Conservation (phyloP, 2,113 vertebrate species). For the Etheostoma cragini region DNA sequence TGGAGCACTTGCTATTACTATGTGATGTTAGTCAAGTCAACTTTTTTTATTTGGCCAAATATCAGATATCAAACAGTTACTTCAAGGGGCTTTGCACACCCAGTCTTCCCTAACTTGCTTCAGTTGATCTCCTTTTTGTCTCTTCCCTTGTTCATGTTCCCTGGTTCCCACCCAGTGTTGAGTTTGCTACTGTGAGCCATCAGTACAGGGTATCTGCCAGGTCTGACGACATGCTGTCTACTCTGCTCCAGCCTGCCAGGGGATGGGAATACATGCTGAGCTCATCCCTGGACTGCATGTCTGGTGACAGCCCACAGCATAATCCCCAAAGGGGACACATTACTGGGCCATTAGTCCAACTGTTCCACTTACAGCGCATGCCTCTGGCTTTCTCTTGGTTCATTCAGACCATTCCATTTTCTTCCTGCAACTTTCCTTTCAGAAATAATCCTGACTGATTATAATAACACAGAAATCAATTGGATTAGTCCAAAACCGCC, state of each 20-base stretch:
- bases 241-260: constrained; percentile 39
- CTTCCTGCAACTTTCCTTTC: constrained; percentile 21
- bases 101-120: background rate
- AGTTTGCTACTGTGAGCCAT: constrained; percentile 23
- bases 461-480: constrained; percentile 59
- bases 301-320: constrained; percentile 52
- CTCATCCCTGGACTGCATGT: constrained; percentile 63
- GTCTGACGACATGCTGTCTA: constrained; percentile 41
- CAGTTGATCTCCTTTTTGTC: background rate
- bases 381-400: constrained; percentile 17
- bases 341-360: constrained; percentile 58
- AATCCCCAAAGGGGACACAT: constrained; percentile 54
- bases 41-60: background rate
- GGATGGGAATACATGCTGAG: constrained; percentile 71
- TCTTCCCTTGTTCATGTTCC: constrained; percentile 17
- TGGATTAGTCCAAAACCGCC: constrained; percentile 54
- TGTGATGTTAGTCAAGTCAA: background rate
- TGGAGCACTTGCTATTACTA: constrained; percentile 9
- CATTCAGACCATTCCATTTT: constrained; percentile 21
- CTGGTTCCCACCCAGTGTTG: background rate
- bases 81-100: too few species aligned
- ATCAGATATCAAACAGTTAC: background rate
- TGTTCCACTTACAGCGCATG: constrained; percentile 34
- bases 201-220: constrained; percentile 17
- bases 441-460: constrained; percentile 63